Conservation (phyloP, 2,113 vertebrate species). For the Sakesphorus luctuosus region DNA sequence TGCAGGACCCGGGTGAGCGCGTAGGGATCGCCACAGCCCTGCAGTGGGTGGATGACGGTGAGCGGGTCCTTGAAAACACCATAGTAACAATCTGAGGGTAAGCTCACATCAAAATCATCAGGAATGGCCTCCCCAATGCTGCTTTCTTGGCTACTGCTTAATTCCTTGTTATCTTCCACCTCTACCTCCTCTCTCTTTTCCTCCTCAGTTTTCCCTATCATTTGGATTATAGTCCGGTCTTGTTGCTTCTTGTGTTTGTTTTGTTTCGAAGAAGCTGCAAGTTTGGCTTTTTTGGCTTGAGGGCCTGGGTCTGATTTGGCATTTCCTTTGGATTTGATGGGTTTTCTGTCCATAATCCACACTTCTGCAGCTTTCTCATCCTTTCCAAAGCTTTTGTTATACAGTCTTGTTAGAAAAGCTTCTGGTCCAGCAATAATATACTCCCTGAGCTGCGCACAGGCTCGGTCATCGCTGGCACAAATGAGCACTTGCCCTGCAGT, state of each 20-base stretch:
- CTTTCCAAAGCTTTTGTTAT: slow-evolving; percentile 86
- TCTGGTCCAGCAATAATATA: slow-evolving; percentile 83
- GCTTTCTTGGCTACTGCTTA: slow-evolving; percentile 53
- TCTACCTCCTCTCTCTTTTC: slow-evolving; percentile 49
- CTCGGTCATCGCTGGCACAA: slow-evolving; percentile 94
- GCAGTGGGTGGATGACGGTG: slow-evolving; percentile 90
- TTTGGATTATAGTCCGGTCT: slow-evolving; percentile 85
- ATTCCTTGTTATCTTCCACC: slow-evolving; percentile 23
- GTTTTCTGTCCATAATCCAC: slow-evolving; percentile 67
- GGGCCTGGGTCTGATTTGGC: slow-evolving; percentile 34
- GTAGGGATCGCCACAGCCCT: slow-evolving; percentile 90
- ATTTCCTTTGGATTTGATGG: slow-evolving; percentile 47
- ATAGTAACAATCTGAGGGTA: slow-evolving; percentile 89
- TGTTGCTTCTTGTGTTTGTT: slow-evolving; percentile 70
- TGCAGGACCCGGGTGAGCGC: slow-evolving; percentile 89
- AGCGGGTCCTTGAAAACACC: slow-evolving; percentile 90
- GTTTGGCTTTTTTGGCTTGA: slow-evolving; percentile 74
- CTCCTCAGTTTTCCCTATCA: slow-evolving; percentile 81
- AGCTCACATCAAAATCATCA: slow-evolving; percentile 77
- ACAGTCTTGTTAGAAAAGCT: slow-evolving; percentile 84
- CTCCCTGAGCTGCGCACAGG: slow-evolving; percentile 93
- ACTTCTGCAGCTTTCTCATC: slow-evolving; percentile 72
- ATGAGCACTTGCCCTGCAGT: slow-evolving; percentile 89
- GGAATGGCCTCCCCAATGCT: slow-evolving; percentile 48
- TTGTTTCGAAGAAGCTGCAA: slow-evolving; percentile 50